A percentile compares a stretch with the other conserved stretches of the same genome.
Evolutionary conservation across 2,888 invertebrate species (phyloP).

Genomic region (Meloe dianella): DNA sequence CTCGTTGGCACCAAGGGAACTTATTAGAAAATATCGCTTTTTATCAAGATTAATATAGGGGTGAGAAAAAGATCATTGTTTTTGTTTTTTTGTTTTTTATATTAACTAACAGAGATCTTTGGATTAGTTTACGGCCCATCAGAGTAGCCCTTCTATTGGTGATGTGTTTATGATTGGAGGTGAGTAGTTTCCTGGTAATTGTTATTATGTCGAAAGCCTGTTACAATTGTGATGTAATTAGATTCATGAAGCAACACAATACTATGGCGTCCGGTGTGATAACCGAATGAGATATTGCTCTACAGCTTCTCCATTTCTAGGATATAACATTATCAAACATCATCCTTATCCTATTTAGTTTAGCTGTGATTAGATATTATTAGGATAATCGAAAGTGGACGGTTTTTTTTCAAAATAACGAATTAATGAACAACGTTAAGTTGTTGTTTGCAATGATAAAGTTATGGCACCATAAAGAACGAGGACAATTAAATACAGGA

Average conservation of each 20-base stretch:
- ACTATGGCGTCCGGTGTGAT: constrained; percentile 39
- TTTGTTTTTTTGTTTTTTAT: no score
- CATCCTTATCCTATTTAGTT: constrained; percentile 28
- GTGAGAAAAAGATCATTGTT: background rate
- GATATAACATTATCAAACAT: constrained; percentile 24
- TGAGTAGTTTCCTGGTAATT: constrained; percentile 45
- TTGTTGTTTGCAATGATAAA: no score
- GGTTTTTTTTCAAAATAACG: background rate
- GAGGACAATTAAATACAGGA: no score
- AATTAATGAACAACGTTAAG: background rate
- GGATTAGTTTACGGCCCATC: no score
- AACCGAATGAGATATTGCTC: constrained; percentile 31
- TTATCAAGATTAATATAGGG: constrained; percentile 20
- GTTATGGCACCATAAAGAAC: no score
- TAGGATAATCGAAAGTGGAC: background rate
- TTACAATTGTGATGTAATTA: constrained; percentile 46
- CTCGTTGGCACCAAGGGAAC: background rate
- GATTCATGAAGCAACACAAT: constrained; percentile 43
- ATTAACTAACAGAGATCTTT: no score
- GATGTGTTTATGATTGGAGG: constrained; percentile 33
- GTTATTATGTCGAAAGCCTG: constrained; percentile 38
- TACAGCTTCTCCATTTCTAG: constrained; percentile 22
- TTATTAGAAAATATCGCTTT: constrained; percentile 24
- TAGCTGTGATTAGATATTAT: background rate
- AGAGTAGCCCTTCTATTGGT: constrained; percentile 7